Conservation (phyloP, 2,797 vertebrate species). For the Bradypodion pumilum region DNA sequence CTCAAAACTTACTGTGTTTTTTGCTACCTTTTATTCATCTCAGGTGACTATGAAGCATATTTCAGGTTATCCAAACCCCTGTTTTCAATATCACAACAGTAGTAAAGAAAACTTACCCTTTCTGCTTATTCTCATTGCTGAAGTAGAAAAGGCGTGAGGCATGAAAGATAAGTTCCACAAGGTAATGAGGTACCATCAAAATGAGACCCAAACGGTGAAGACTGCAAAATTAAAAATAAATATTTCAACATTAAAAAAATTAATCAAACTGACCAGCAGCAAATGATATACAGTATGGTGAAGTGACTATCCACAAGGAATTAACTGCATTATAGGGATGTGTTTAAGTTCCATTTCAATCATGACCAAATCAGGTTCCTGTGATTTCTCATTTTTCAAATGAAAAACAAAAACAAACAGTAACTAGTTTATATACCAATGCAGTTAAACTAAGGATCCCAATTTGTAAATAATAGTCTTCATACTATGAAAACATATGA, state of each 20-base stretch:
- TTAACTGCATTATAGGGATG: background rate
- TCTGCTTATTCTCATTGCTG: slow-evolving; percentile 88
- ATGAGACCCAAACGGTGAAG: slow-evolving; percentile 85
- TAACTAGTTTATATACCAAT: background rate
- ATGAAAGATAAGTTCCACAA: slow-evolving; percentile 88
- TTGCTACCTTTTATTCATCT: too few species aligned
- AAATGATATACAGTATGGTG: background rate
- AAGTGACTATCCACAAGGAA: background rate
- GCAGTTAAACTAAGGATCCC: background rate
- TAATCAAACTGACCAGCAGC: background rate
- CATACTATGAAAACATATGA: background rate
- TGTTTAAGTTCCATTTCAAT: background rate
- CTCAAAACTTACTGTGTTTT: too few species aligned
- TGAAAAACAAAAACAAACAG: background rate
- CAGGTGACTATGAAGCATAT: too few species aligned
- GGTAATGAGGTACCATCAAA: slow-evolving; percentile 85
- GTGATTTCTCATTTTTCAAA: background rate
- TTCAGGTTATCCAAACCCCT: too few species aligned
- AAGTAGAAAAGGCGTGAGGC: slow-evolving; percentile 88
- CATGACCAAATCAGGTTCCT: background rate
- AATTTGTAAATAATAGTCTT: background rate
- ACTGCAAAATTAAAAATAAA: slow-evolving; percentile 61
- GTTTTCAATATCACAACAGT: background rate
- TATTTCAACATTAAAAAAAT: background rate
- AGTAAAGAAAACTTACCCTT: slow-evolving; percentile 74